A percentile compares a stretch with the other conserved stretches of the same genome.
Conservation (phyloP, 23 tunicate genomes). For the Diplosoma virens region DNA sequence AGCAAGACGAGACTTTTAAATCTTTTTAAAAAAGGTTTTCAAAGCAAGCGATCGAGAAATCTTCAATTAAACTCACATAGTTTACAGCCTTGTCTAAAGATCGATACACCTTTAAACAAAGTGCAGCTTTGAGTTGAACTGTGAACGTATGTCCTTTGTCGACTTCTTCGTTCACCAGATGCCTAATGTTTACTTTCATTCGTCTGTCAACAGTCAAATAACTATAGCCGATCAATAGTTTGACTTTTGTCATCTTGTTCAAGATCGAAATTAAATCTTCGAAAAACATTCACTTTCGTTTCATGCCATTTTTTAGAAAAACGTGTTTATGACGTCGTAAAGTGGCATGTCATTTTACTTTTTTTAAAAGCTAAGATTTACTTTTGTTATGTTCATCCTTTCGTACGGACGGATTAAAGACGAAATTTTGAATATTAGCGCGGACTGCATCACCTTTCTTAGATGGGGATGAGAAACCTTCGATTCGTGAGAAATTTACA, state of each 20-base stretch:
- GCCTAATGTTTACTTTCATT: slow-evolving; percentile 20
- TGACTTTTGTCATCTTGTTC: not conserved
- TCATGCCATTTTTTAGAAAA: not conserved
- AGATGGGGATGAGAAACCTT: no score
- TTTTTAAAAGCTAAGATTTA: no score
- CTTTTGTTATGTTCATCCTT: no score
- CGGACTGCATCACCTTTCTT: no score
- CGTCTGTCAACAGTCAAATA: slow-evolving; percentile 22
- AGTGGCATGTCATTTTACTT: no score
- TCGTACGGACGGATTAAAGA: no score
- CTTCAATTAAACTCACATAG: slow-evolving; percentile 25
- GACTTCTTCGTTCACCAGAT: slow-evolving; percentile 20
- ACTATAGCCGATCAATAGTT: slow-evolving; percentile 39
- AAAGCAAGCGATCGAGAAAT: not conserved
- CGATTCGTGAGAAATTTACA: no score
- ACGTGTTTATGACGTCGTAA: no score
- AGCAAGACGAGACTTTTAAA: no score
- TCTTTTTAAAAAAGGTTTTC: slow-evolving; percentile 3
- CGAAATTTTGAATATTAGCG: no score
- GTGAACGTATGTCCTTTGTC: slow-evolving; percentile 30
- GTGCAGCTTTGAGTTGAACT: slow-evolving; percentile 37
- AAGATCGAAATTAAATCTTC: not conserved
- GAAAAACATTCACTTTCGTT: not conserved
- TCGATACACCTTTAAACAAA: slow-evolving; percentile 35
- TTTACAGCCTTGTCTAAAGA: slow-evolving; percentile 27